Percentiles rank a stretch among this genome's conserved stretches.
These are phyloP conservation scores for Ataeniobius toweri DNA, from an alignment of 2,797 vertebrate genomes.

Conservation along the genomic window DNA sequence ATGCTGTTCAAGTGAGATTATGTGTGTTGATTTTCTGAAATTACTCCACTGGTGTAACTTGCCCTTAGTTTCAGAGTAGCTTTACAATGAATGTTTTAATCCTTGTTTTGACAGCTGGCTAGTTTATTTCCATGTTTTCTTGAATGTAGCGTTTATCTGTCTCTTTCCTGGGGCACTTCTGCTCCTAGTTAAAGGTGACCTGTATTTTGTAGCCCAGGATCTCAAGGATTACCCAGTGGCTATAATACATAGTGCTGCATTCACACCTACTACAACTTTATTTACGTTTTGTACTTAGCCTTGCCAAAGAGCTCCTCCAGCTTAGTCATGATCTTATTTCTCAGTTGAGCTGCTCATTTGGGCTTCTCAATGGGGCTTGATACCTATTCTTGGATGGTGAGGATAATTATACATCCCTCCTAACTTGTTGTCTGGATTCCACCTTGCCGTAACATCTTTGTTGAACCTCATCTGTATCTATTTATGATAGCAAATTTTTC, in stretches of 20 bases:
- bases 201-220: not conserved
- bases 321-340: slow-evolving; percentile 1
- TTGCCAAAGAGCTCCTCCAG: not conserved
- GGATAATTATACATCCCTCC: not conserved
- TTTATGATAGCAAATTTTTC: not conserved
- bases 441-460: not conserved
- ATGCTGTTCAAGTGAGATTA: not conserved
- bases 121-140: not conserved
- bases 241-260: not conserved
- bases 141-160: not conserved
- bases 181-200: not conserved
- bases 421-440: not conserved
- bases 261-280: not conserved
- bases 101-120: not conserved
- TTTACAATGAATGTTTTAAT: not conserved
- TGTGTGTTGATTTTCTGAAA: not conserved
- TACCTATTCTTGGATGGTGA: not conserved
- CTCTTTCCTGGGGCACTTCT: not conserved
- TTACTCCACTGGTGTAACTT: not conserved
- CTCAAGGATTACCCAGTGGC: not conserved
- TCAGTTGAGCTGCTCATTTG: not conserved
- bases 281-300: not conserved
- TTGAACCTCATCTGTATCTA: not conserved
- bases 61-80: not conserved
- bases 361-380: not conserved